phyloP scores from a whole-genome alignment of 1,140 invertebrate species.

The Trachelipus rathkii region DNA sequence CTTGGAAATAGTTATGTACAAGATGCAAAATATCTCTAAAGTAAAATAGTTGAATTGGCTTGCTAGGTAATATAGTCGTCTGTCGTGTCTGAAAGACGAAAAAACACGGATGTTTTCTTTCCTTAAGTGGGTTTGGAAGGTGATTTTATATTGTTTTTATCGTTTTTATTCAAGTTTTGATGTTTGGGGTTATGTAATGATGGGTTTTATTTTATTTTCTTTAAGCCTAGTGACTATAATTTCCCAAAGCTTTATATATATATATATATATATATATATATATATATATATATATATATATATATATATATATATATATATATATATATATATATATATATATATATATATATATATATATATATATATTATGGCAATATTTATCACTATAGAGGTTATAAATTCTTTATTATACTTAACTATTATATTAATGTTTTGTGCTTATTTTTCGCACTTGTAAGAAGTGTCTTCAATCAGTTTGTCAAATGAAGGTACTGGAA shows the following conservation, averaged over 20 bases:
- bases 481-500: too few species aligned
- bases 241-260: not conserved
- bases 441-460: too few species aligned
- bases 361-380: too few species aligned
- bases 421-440: too few species aligned
- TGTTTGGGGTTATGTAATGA: not conserved
- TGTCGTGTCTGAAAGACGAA: too few species aligned
- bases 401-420: too few species aligned
- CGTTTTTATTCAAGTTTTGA: not conserved
- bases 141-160: not conserved
- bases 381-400: too few species aligned
- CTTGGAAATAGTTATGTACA: not conserved
- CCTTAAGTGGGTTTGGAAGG: not conserved
- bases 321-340: constrained; percentile 13
- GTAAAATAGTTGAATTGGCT: too few species aligned
- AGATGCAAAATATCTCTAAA: too few species aligned
- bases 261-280: constrained; percentile 15
- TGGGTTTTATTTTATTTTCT: not conserved
- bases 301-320: constrained; percentile 11
- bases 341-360: constrained; percentile 13
- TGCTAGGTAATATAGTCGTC: too few species aligned
- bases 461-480: too few species aligned
- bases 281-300: constrained; percentile 9
- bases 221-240: too few species aligned
- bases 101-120: not conserved